Percentiles rank a stretch among this genome's conserved stretches.
Conservation (phyloP, 2,888 invertebrate genomes). For the Dryobotodes eremita region DNA sequence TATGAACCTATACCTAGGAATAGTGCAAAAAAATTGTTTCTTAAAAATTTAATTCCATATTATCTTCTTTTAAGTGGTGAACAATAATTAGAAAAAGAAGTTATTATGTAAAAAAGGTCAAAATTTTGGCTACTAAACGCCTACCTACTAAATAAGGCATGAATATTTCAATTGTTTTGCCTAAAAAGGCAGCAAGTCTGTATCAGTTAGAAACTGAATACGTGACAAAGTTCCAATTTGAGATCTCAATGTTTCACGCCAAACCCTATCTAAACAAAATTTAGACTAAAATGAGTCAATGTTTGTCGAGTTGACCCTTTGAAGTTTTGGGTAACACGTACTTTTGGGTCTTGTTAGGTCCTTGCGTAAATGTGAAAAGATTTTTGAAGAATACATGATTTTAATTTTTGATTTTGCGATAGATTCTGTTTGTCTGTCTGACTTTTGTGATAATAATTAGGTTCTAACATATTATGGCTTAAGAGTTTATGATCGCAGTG, state of each 20-base stretch:
- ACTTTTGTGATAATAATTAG: background rate
- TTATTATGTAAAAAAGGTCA: background rate
- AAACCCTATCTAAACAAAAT: slow-evolving; percentile 63
- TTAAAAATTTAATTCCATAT: background rate
- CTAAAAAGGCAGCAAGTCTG: slow-evolving; percentile 26
- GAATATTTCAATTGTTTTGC: background rate
- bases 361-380: background rate
- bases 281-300: slow-evolving; percentile 61
- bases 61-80: background rate
- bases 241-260: slow-evolving; percentile 53
- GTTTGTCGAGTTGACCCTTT: slow-evolving; percentile 60
- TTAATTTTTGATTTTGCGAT: background rate
- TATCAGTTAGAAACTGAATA: slow-evolving; percentile 49
- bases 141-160: background rate
- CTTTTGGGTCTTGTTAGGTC: slow-evolving; percentile 22
- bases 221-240: slow-evolving; percentile 59
- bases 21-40: background rate
- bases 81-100: background rate
- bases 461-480: background rate
- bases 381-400: background rate
- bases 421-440: too few species aligned
- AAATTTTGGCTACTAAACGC: background rate
- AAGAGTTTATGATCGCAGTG: background rate
- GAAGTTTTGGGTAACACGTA: slow-evolving; percentile 43
- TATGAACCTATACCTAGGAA: background rate